Evolutionary conservation across 1,140 invertebrate species (phyloP).

Genomic region (Drosophila nigromelanica): DNA sequence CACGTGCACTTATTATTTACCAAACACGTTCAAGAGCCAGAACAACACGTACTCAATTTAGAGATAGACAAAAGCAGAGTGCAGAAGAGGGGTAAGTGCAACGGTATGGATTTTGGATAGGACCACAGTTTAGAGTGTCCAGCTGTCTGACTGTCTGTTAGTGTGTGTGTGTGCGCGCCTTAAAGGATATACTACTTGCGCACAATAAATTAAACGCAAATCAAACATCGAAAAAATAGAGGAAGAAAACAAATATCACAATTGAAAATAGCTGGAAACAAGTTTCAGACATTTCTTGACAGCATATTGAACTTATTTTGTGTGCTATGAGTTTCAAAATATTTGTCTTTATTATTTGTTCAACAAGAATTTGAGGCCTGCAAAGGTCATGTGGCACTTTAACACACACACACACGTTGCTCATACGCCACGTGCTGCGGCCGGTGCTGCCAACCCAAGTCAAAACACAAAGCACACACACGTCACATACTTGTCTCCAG

Average conservation of each 20-base stretch:
- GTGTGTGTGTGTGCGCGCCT: too few species aligned
- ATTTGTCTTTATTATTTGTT: conserved; percentile 33
- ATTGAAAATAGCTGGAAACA: conserved; percentile 27
- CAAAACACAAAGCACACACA: conserved; percentile 23
- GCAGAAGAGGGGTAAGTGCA: background rate
- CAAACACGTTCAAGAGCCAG: conserved; percentile 72
- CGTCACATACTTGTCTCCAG: conserved; percentile 30
- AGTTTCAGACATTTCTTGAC: conserved; percentile 16
- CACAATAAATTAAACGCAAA: conserved; percentile 64
- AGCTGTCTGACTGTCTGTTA: conserved; percentile 10
- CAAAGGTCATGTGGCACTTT: conserved; percentile 47
- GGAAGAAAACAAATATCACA: conserved; percentile 47
- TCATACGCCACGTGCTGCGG: conserved; percentile 44
- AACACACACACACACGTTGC: conserved; percentile 36
- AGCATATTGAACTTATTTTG: conserved; percentile 48
- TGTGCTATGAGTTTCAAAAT: conserved; percentile 38
- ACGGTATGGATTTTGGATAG: conserved; percentile 7
- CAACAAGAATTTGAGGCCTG: conserved; percentile 20
- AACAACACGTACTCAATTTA: conserved; percentile 80
- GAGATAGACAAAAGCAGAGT: conserved; percentile 54
- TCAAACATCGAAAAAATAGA: conserved; percentile 3
- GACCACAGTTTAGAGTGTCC: conserved; percentile 40
- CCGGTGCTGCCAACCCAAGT: conserved; percentile 17
- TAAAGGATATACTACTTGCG: conserved; percentile 4
- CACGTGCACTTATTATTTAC: conserved; percentile 66